Base-by-base conservation (phyloP, 2,797 vertebrate genomes). In the Tiaroga cobitis region DNA sequence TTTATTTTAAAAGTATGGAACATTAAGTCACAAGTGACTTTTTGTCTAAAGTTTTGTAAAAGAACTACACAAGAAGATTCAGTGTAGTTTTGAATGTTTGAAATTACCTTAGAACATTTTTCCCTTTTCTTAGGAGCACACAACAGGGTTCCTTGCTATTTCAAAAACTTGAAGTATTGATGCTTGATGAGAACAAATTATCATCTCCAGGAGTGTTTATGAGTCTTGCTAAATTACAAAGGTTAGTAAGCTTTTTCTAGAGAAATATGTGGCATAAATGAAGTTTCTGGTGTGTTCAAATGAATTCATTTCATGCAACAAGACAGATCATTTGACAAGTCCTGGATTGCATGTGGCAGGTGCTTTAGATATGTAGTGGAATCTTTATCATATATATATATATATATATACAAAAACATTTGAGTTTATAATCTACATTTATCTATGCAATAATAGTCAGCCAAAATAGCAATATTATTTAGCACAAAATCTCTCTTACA, bases 111-210 rank as follows among this genome's bases (percentile, higher is more conserved):
- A 34, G 29, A 72, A 11, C 76, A 8, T 78, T 11, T 24, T 46
- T 13, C 16, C 29, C 86, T 3, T 21, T 46, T 77, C 85, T 32
- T 8, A 88, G 89, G 81, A 94, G 93, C 81, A 41, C 43, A 1
- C 29, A 72, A 41, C 11, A 85, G 49, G 84, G 81, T 72, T 80
- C 72, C 16, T 3, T 86, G 8, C 91, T 61, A 56, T 98, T 97
- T 90, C 90, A 89, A 3, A 89, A 90, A n/a, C 94, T 97, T 68
- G 95, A 97, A 91, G 93, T 96, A 15, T 90, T 98, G 86, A 94
- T 93, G 89, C 92, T 98, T 59, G 96, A 97, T 82, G 94, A 97
- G 84, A 98, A 97, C 89, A 91, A 82, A 59, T 92, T 99, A 32
- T 92, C 95, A 43, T 95, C 90, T 74, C 91, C 94, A 3, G 90